Evolutionary conservation across 2,113 vertebrate genomes (phyloP).

Genomic region (Chaetodon trifascialis): DNA sequence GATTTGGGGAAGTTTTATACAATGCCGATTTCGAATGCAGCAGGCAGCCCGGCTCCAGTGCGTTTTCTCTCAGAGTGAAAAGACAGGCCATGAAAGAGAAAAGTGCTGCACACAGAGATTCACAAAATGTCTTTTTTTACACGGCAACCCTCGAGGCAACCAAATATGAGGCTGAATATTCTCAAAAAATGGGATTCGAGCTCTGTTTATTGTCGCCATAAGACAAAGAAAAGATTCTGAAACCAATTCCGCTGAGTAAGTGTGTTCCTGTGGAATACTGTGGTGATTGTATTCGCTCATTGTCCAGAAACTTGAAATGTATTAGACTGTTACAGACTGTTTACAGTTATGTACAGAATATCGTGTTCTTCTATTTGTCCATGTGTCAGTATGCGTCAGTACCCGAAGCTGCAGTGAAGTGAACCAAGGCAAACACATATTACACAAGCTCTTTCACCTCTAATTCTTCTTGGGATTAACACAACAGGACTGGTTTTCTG

Average conservation of each 20-base stretch:
- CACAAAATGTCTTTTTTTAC: conserved; percentile 1
- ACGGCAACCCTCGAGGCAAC: not conserved
- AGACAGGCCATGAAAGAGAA: not conserved
- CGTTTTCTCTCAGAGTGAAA: not conserved
- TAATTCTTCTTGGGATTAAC: not conserved
- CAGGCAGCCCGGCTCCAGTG: not conserved
- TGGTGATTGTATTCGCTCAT: not conserved
- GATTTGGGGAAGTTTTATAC: not conserved
- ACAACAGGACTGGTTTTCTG: not conserved
- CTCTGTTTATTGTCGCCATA: conserved; percentile 22
- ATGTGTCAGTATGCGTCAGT: not conserved
- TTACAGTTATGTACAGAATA: not conserved
- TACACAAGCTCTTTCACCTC: not conserved
- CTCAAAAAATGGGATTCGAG: conserved; percentile 26
- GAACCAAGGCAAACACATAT: not conserved
- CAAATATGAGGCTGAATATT: conserved; percentile 26
- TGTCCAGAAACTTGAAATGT: conserved; percentile 1
- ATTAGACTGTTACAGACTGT: not conserved
- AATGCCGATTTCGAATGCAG: conserved; percentile 7
- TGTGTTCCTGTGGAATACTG: not conserved
- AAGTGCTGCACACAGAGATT: conserved; percentile 10
- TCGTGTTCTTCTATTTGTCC: not conserved
- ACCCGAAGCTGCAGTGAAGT: not conserved
- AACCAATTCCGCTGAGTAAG: conserved; percentile 20
- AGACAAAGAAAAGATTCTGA: not conserved